Base-by-base conservation (phyloP, 2,797 vertebrate genomes). In the Hydrolagus colliei region DNA sequence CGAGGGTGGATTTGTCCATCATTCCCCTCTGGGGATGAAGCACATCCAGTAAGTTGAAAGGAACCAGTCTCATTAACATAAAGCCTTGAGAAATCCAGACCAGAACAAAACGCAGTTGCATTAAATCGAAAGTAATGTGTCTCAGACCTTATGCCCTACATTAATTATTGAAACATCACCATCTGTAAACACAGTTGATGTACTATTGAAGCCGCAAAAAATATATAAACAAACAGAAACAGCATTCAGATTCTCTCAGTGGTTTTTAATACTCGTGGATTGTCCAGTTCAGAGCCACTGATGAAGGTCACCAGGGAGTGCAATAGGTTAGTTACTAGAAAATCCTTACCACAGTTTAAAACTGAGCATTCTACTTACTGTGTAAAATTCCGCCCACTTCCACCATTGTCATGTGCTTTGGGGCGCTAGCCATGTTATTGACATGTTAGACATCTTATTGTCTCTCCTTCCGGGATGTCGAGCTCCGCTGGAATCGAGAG, bases 271-370 rank as follows among this genome's bases (percentile, higher is more conserved):
- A 76, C 41, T 61, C 74, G 20, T 52, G 63, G 9, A 82, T 82
- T 41, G 11, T 68, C 13, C 27, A 68, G 14, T 82, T 41, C 78
- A 80, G 22, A 16, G 41, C 41, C 78, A 80, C 61, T 63, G 61
- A 52, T 80, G 27, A 65, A 80, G n/a, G 78, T 80, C 78, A 80
- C 4, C 61, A 71, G 32, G 41, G 16, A 84, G 68, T 84, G 22
- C 41, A 6, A 52, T 3, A 6, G 41, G 41, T 52, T 52, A 52
- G 2, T 84, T 52, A 12, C 61, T 14, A 80, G 65, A 9, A 84
- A 35, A 41, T 82, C 35, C 6, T 16, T 20, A 84, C 20, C 35
- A 67, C 32, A 68, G 65, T n/a, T n/a, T 68, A 84, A 9, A 71
- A 20, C 65, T 68, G 13, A 84, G 68, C 41, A 35, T 61, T 18